Conservation (phyloP, 1,140 invertebrate species). For the Diplogasteroides magnus region DNA sequence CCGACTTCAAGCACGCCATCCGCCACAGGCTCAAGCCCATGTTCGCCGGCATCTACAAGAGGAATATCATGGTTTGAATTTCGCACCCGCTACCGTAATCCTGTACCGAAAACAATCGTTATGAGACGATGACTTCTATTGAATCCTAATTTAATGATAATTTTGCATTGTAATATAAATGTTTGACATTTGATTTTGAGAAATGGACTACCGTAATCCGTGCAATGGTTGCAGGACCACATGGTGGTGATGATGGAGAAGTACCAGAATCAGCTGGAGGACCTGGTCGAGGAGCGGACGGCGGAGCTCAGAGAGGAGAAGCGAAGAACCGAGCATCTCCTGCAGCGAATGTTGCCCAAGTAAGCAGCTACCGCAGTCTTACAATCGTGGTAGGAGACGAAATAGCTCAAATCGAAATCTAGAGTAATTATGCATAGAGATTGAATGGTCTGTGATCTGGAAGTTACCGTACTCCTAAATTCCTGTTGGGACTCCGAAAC, state of each 20-base stretch:
- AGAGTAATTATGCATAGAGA: slow-evolving; percentile 57
- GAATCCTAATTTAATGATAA: too few relatives aligned
- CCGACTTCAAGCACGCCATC: slow-evolving; percentile 56
- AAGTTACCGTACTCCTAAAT: slow-evolving; percentile 8
- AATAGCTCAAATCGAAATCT: too few relatives aligned
- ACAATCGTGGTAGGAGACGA: too few relatives aligned
- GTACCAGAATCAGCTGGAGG: slow-evolving; percentile 76
- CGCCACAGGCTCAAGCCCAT: slow-evolving; percentile 45
- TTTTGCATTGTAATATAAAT: too few relatives aligned
- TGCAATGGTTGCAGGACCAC: slow-evolving; percentile 22
- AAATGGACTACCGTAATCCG: too few relatives aligned
- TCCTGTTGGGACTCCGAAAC: neutral
- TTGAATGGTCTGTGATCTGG: slow-evolving; percentile 6
- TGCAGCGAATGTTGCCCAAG: slow-evolving; percentile 80
- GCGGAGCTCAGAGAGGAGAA: slow-evolving; percentile 89
- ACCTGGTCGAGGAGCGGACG: slow-evolving; percentile 83
- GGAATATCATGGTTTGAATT: slow-evolving; percentile 81
- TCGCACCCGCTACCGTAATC: too few relatives aligned
- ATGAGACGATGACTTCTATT: too few relatives aligned
- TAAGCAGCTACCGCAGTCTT: too few relatives aligned
- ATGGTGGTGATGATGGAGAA: slow-evolving; percentile 64
- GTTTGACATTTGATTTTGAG: too few relatives aligned
- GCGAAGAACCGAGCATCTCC: slow-evolving; percentile 84
- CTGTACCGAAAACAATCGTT: too few relatives aligned
- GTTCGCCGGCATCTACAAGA: slow-evolving; percentile 60